Evolutionary conservation across 1,140 invertebrate species (phyloP), one percentile per base, ranked within the genome.

Genomic region (Leptoteleia sp.): DNA sequence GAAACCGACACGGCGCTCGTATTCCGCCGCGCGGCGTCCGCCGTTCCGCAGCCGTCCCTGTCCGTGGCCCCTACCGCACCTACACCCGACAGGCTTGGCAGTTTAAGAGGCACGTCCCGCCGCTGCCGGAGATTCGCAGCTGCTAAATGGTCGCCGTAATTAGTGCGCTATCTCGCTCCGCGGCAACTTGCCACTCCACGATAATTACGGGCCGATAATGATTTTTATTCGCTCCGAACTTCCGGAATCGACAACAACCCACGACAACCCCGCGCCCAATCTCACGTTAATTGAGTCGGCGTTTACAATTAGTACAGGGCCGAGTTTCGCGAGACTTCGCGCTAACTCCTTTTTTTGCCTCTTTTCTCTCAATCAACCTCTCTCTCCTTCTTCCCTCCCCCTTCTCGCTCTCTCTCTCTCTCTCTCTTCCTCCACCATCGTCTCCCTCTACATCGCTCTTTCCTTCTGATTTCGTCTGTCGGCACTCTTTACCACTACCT

Each of bases 41-140:
- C 78, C 77, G 76, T 83, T 82, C 57, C 64, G 80, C 76, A 80
- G 82, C 76, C 80, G 61, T 78, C 64, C 40, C 42, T 55, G 48
- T 75, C 48, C 57, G 11, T 70, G 27, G 35, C 37, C 12, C 25
- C 48, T 57, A 35, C 42, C 47, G 25, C 50, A 22, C 38, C 25
- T 27, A 48, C n/a, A n/a, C n/a, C n/a, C n/a, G n/a, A n/a, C n/a
- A n/a, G n/a, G n/a, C n/a, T n/a, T n/a, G n/a, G 42, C 48, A 25
- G 40, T 79, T 76, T 64, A 70, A 57, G 65, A 61, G 70, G 16
- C 67, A 81, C 71, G 70, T 81, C 64, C 65, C 64, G 43, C 50
- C 27, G 40, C 27, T 12, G 19, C 12, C 47, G 29, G 25, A 61
- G 29, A 67, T 61, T 61, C 35, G 37, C 43, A 75, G 70, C 43